phyloP scores from a whole-genome alignment of 2,797 vertebrate genomes.

The Typhlichthys eigenmanni region DNA sequence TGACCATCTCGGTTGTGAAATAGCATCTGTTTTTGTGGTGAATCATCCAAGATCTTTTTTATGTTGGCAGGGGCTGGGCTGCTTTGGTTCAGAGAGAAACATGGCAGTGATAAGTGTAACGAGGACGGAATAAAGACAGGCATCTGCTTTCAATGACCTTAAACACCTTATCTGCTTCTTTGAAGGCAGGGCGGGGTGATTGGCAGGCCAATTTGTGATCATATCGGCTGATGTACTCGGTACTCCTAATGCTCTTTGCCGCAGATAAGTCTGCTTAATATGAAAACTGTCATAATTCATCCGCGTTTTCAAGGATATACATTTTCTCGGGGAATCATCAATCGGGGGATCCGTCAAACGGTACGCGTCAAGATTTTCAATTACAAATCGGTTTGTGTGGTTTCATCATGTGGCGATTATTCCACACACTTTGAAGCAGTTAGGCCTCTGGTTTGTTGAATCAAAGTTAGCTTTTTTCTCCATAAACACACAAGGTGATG shows the following conservation, averaged over 20 bases:
- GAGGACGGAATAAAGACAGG: slow-evolving; percentile 61
- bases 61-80: slow-evolving; percentile 57
- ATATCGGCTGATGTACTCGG: slow-evolving; percentile 78
- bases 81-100: slow-evolving; percentile 50
- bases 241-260: slow-evolving; percentile 79
- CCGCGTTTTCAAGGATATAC: slow-evolving; percentile 66
- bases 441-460: slow-evolving; percentile 62
- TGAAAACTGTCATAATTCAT: slow-evolving; percentile 84
- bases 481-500: slow-evolving; percentile 37
- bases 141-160: slow-evolving; percentile 78
- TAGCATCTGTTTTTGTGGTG: slow-evolving; percentile 46
- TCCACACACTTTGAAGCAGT: slow-evolving; percentile 60
- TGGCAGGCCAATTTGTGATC: slow-evolving; percentile 85
- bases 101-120: slow-evolving; percentile 64
- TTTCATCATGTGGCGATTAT: slow-evolving; percentile 81
- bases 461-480: slow-evolving; percentile 66
- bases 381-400: slow-evolving; percentile 54
- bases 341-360: slow-evolving; percentile 70
- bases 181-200: slow-evolving; percentile 76
- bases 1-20: slow-evolving; percentile 53
- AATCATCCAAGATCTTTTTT: slow-evolving; percentile 70
- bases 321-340: slow-evolving; percentile 76
- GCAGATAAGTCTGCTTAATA: slow-evolving; percentile 83
- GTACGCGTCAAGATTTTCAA: slow-evolving; percentile 58
- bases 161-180: slow-evolving; percentile 80